Base-by-base conservation (phyloP, 2,797 vertebrate species). In the Gambelia wislizenii region DNA sequence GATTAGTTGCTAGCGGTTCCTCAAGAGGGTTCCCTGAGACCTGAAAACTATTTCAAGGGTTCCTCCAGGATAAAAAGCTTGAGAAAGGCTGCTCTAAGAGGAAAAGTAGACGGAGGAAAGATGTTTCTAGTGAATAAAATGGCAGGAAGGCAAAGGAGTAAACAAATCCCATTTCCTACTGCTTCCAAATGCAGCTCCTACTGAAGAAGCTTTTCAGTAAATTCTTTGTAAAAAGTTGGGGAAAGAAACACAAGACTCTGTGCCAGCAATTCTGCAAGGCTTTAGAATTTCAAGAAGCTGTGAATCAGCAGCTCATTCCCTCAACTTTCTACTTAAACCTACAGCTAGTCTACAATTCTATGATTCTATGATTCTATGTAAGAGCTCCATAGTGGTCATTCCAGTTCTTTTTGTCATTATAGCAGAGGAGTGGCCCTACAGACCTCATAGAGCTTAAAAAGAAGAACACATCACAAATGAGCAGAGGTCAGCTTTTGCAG, bases 401-500 rank as follows among this genome's bases (percentile, higher is more conserved):
- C 70, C 36, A 89, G 27, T 1, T 87, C 85, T 84, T 92, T 83
- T 93, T 78, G 49, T 84, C 75, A 75, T 75, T 75, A 75, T 70
- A 52, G 18, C 76, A 90, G 91, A 91, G 92, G 90, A 92, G 91
- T 94, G 87, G 76, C 87, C 88, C 4, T 18, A 90, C 25, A 86
- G 82, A 92, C 89, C 33, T 89, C 87, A 89, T 87, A 89, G 87
- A 89, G 42, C 7, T 83, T 84, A n/a, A 74, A 90, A 83, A 59
- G 74, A 69, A 72, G 13, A 93, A 13, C 56, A 92, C 94, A 92
- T 90, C 47, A 84, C 91, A 47, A 84, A 89, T 88, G 88, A 94
- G 86, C 56, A 82, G 74, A 93, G 79, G 83, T 77, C 87, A 92
- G 82, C 84, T 85, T 93, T 93, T 13, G 96, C 42, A 95, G 95